Evolutionary conservation across 2,888 invertebrate genomes (phyloP), one percentile per base, ranked within the genome.

Genomic region (Halictus ligatus): DNA sequence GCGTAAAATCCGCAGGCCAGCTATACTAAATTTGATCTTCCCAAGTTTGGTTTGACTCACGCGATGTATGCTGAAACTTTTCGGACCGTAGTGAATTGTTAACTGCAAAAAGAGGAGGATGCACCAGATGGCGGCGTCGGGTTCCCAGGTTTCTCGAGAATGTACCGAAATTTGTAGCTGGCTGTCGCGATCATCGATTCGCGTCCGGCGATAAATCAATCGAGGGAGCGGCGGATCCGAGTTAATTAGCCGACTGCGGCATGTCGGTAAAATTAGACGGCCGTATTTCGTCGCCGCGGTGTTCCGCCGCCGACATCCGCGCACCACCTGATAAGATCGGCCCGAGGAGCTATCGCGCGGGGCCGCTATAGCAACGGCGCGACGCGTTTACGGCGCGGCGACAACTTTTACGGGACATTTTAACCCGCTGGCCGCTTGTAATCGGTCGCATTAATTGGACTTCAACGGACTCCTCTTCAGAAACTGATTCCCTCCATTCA

Each of bases 311-410:
- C 74, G 43, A 71, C 60, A 74, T 71, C 29, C 69, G 43, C 69
- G 77, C 69, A 74, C 74, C 81, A 81, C 81, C 81, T 82, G 84
- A 84, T 84, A 84, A 81, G 69, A 84, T 84, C 84, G 48, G 7
- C 35, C 43, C 60, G 25, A 25, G n/a, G 60, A 75, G 43, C 40
- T 76, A 74, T 83, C 76, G 18, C 21, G 4, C 13, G 46, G 13
- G 21, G 10, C 10, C 60, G 3, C 35, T 35, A 35, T 35, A 79
- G 77, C 77, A 79, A 83, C 79, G 40, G 83, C 58, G 60, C 35
- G 76, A 35, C 67, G 29, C 60, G 48, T 78, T 83, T 78, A 84
- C 43, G 40, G 60, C 29, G n/a, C 74, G 18, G 58, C 60, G 82
- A 84, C 83, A 84, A 83, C 60, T 75, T 78, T 78, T 83, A 78